Conservation (phyloP, 2,113 vertebrate species). For the Heliornis fulica region DNA sequence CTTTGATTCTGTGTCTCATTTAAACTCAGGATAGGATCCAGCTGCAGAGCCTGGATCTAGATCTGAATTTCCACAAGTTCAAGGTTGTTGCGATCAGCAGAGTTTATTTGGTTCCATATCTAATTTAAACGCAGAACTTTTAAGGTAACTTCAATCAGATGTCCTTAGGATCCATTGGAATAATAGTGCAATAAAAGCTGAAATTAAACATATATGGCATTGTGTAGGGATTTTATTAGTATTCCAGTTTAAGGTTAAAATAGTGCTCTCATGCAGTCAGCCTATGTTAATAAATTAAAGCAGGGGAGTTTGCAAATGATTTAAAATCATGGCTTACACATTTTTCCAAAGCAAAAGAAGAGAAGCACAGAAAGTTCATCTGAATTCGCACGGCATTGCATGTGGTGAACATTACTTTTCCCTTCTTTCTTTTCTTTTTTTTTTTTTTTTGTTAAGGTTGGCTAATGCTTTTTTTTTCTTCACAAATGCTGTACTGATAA, state of each 20-base stretch:
- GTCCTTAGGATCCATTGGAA: conserved; percentile 53
- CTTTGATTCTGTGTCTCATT: background rate
- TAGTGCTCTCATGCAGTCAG: background rate
- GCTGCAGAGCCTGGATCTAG: conserved; percentile 36
- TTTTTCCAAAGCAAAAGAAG: conserved; percentile 31
- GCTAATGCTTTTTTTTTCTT: background rate
- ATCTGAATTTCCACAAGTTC: conserved; percentile 36
- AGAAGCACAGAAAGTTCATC: conserved; percentile 30
- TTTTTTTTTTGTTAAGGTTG: background rate
- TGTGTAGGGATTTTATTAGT: conserved; percentile 17
- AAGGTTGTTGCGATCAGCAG: background rate
- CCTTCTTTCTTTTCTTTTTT: background rate
- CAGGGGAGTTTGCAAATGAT: background rate
- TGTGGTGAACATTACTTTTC: conserved; percentile 29
- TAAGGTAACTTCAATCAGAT: conserved; percentile 66
- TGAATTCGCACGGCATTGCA: conserved; percentile 41
- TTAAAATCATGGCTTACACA: conserved; percentile 22
- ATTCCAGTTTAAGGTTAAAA: conserved; percentile 32
- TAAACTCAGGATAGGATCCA: background rate
- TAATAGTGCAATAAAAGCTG: conserved; percentile 36
- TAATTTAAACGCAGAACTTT: conserved; percentile 54
- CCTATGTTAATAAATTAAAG: conserved; percentile 11
- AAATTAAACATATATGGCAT: conserved; percentile 61
- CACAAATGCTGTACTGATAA: background rate
- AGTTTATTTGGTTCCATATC: conserved; percentile 18